Evolutionary conservation across 1,140 invertebrate species (phyloP).

Genomic region (Drosophila subobscura): DNA sequence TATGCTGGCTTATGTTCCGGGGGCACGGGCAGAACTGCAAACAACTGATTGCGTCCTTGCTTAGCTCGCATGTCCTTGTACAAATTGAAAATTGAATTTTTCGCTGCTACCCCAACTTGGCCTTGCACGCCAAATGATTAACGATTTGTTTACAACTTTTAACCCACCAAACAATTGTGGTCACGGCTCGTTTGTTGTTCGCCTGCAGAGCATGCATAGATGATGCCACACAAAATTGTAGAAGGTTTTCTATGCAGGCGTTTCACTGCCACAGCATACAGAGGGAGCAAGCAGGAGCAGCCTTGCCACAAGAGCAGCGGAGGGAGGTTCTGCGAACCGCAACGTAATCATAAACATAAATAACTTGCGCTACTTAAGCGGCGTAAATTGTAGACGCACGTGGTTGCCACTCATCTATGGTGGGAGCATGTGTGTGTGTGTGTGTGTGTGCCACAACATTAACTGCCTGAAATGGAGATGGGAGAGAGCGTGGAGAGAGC

Average conservation of each 20-base stretch:
- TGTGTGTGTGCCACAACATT: conserved; percentile 36
- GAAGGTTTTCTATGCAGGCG: not conserved
- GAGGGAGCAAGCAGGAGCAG: no score
- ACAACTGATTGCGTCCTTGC: conserved; percentile 65
- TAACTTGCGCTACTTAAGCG: conserved; percentile 68
- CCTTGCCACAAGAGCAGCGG: not conserved
- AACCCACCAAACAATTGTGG: no score
- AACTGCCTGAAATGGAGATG: conserved; percentile 46
- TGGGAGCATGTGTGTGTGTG: conserved; percentile 5
- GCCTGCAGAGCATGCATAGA: no score
- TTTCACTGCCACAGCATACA: not conserved
- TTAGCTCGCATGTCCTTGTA: conserved; percentile 50
- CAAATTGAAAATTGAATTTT: conserved; percentile 53
- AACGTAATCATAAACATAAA: conserved; percentile 79
- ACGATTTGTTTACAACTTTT: conserved; percentile 64
- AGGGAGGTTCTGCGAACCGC: conserved; percentile 53
- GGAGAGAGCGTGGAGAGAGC: conserved; percentile 1
- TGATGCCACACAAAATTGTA: conserved; percentile 4
- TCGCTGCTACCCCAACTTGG: conserved; percentile 7
- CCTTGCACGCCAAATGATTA: conserved; percentile 56
- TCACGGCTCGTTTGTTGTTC: no score
- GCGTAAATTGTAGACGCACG: conserved; percentile 73
- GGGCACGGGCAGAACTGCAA: conserved; percentile 29
- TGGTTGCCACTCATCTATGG: conserved; percentile 42
- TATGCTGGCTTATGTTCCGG: conserved; percentile 15